Conservation (phyloP, 2,888 invertebrate species). For the Mesoligia furuncula region DNA sequence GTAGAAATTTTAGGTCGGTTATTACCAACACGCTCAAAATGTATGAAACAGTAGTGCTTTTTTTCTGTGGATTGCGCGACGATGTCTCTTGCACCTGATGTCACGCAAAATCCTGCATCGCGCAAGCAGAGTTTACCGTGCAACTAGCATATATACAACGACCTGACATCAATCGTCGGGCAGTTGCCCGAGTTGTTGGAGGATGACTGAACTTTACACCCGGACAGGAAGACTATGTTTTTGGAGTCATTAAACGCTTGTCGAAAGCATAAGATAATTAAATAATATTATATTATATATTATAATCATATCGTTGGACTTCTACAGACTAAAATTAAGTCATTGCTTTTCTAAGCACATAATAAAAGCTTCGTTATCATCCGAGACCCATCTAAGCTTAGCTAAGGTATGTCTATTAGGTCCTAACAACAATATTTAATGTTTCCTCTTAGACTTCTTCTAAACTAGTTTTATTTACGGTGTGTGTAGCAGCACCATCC, state of each 20-base stretch:
- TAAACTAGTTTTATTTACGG: not conserved
- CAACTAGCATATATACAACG: not conserved
- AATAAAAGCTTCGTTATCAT: not conserved
- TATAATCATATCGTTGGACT: not conserved
- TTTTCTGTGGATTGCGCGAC: not conserved
- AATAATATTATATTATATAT: no score
- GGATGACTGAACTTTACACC: no score
- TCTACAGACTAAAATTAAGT: not conserved
- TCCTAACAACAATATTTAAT: not conserved
- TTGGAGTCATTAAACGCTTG: not conserved
- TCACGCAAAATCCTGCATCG: not conserved
- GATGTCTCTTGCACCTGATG: not conserved
- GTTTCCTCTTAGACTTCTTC: not conserved
- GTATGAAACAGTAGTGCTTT: not conserved
- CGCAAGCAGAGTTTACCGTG: not conserved
- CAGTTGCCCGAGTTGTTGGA: not conserved
- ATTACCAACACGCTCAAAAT: not conserved
- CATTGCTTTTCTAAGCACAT: not conserved
- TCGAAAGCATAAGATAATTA: not conserved
- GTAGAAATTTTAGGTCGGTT: not conserved
- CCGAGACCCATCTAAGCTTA: not conserved
- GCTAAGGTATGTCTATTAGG: no score
- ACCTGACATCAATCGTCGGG: not conserved
- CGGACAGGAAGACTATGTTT: not conserved
- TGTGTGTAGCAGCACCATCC: constrained; percentile 3